Base-by-base conservation (phyloP, 2,888 invertebrate genomes). In the Saturnia pavonia region DNA sequence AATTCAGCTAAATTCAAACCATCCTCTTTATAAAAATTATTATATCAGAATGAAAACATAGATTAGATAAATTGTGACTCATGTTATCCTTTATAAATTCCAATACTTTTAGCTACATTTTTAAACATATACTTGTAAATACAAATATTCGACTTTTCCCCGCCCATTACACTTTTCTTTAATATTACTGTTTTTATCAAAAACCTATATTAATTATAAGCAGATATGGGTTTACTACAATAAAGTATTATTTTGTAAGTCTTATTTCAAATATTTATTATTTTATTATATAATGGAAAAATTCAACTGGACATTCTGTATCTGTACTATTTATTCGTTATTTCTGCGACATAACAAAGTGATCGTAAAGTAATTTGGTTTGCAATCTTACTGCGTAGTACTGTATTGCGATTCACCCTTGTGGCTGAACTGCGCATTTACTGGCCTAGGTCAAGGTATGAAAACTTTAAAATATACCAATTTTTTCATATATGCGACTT, bases 401-500 rank as follows among this genome's bases (percentile, higher is more conserved):
- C 27, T 34, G 66, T 71, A 69, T 60, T 65, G 65, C 63, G 71
- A 51, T 68, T 68, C 71, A 57, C 48, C 34, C 34, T 45, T 67
- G 43, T 42, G 51, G 67, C 60, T 54, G 54, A 71, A 68, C 66
- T 73, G 73, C 73, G 71, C 54, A 68, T 48, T 27, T 68, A 27
- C 69, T 68, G 60, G 60, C 72, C 72, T 72, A 72, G 72, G 72
- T 72, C 72, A 72, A 68, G 69, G 68, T 67, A 40, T 60, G 12
- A 60, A 60, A 60, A 60, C 27, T 25, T 25, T 60, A 27, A 25
- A 60, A 22, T 54, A 54, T n/a, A 54, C n/a, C 6, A 1, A 22
- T 54, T 54, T 11, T 22, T n/a, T n/a, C 4, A n/a, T 19, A 19
- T 19, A 9, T 48, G 48, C 19, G 6, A 48, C 19, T 16, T 19